Base-by-base conservation (phyloP, 2,888 invertebrate species). In the Eulithis testata region DNA sequence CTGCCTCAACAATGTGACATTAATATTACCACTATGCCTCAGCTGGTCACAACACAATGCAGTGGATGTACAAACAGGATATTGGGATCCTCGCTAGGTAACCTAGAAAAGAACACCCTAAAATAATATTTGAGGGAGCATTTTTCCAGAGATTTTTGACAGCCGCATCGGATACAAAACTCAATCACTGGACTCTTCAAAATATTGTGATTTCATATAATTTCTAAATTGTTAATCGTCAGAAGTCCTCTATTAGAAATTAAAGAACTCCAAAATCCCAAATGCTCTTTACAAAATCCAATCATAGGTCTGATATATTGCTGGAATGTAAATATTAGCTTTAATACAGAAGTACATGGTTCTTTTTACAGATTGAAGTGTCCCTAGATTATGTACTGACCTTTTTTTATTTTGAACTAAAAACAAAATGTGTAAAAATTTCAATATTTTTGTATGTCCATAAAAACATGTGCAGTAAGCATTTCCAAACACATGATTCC, bases 81-180 rank as follows among this genome's bases (percentile, higher is more conserved):
- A 87, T 89, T 87, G 84, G 76, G 75, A 76, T 82, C 77, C 84
- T 84, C 76, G 88, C 84, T 86, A 89, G 49, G 49, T 49, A 76
- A 92, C 93, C 93, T 93, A 93, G 93, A 93, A 93, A 91, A 91
- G 89, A 93, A 91, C 91, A 91, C 90, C 93, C 93, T 92, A 92
- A 86, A 92, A 89, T 90, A 87, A 79, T 85, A n/a, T n/a, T n/a
- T 77, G 81, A 82, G 80, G 81, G 83, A 84, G 78, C 75, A 82
- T 75, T 83, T 78, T 72, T 79, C 78, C 78, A 76, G 76, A 72
- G 66, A 79, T 75, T 71, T 43, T 70, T 75, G 78, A 78, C 73
- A 65, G 75, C 74, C 70, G 75, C 78, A 70, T 80, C 75, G 73
- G 76, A 75, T 73, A 83, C 77, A 75, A 75, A 75, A 82, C 78